A percentile compares a stretch with the other conserved stretches of the same genome.
Conservation (phyloP, 2,797 vertebrate species). For the Coendou prehensilis region DNA sequence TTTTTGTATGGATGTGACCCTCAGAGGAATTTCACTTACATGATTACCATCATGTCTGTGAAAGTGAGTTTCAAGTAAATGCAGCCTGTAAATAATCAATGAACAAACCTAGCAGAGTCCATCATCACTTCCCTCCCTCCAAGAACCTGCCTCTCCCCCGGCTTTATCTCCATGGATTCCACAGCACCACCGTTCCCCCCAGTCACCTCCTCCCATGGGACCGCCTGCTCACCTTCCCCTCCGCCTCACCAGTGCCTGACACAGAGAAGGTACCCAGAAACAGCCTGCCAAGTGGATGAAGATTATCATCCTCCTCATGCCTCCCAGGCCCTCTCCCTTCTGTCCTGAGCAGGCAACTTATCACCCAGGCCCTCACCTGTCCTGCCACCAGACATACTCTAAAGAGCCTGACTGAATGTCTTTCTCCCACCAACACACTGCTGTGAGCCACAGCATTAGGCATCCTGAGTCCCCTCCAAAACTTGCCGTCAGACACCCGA, state of each 20-base stretch:
- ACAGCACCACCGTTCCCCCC: background rate
- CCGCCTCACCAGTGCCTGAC: background rate
- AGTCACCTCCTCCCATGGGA: too few species aligned
- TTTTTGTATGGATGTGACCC: background rate
- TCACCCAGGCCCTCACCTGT: background rate
- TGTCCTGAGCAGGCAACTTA: background rate
- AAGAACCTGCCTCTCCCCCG: too few species aligned
- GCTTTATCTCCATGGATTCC: background rate
- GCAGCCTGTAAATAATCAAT: background rate
- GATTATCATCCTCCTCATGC: background rate
- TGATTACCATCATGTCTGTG: background rate
- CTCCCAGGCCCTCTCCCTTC: background rate
- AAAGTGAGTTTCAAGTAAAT: constrained; percentile 54
- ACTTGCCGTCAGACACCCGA: background rate
- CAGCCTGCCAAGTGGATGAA: background rate
- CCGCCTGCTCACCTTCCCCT: background rate
- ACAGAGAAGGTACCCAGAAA: background rate
- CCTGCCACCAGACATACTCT: background rate
- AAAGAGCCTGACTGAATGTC: background rate
- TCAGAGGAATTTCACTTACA: constrained; percentile 8
- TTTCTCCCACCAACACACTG: background rate
- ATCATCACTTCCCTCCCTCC: background rate
- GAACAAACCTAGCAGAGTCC: background rate
- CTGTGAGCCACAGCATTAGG: background rate
- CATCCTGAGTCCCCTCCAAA: background rate